Evolutionary conservation across 2,797 vertebrate genomes (phyloP), one percentile per base, ranked within the genome.

Genomic region (Acipenser oxyrinchus): DNA sequence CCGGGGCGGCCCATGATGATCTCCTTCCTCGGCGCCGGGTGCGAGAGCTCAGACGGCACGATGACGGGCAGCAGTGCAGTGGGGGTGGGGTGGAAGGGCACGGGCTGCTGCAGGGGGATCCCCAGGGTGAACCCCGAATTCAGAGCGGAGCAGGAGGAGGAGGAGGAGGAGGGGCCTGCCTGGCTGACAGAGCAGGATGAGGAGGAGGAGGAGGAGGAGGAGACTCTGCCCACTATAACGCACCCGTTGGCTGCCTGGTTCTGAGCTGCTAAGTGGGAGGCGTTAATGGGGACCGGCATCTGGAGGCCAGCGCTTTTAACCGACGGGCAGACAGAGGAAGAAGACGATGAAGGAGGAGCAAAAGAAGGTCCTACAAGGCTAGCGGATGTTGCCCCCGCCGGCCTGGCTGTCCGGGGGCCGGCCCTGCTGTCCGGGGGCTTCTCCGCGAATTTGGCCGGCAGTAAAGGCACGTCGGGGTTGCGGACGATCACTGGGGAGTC

Each of bases 1-100:
- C 94, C 94, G 48, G 94, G 94, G 49, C 94, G 88, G 73, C 94
- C 94, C 92, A 96, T 95, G 77, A 96, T 93, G 83, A 96, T 92
- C 77, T 95, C 93, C 78, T 94, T 95, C 75, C 93, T 90, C 10
- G 94, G 94, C 1, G 87, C 87, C 0, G 93, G 94, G 75, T 95
- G 94, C 72, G 92, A 85, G 69, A 84, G 92, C 76, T 93, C 93
- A 3, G 90, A 86, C 10, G 94, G 94, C 69, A 96, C 91, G 72
- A 95, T 91, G 67, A 96, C 86, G 1, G 94, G 94, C 74, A 96
- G 83, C 72, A 96, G 86, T 64, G 94, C 94, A 0, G 94, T 94
- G 1, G 94, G 94, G 67, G 94, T 93, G 6, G 94, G 94, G 74
- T 96, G 94, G 78, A 93, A 95, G 70, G 93, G 90, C 68, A 96